Evolutionary conservation across 2,797 vertebrate genomes (phyloP).

Genomic region (Mus caroli): DNA sequence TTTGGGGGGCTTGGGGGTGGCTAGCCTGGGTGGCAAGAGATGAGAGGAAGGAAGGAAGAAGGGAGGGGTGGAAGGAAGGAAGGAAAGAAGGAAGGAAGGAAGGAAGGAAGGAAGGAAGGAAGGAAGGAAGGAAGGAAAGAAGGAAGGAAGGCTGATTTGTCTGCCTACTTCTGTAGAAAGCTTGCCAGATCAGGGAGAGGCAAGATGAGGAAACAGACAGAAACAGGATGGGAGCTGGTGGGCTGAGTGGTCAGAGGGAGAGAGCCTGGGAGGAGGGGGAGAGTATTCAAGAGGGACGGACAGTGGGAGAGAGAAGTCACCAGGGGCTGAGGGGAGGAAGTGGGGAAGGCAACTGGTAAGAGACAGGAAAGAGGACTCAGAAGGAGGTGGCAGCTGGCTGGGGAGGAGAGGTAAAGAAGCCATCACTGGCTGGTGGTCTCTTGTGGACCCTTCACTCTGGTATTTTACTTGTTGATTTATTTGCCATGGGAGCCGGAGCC

Average conservation of each 20-base stretch:
- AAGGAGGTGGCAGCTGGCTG: background rate
- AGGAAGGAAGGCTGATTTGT: background rate
- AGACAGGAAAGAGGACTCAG: background rate
- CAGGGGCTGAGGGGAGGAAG: background rate
- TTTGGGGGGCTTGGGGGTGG: background rate
- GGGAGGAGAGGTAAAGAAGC: background rate
- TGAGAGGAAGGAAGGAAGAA: background rate
- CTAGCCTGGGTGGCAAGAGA: background rate
- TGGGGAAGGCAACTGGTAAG: background rate
- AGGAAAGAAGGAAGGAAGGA: no score
- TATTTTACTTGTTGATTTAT: background rate
- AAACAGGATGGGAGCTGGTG: no score
- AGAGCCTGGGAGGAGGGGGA: background rate
- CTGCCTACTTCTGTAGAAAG: background rate
- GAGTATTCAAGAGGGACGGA: no score
- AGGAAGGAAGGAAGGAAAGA: rapidly evolving
- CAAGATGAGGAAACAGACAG: background rate
- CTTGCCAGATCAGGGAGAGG: no score
- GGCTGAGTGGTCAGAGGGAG: background rate
- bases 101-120: no score
- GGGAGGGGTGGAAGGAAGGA: background rate
- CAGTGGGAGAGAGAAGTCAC: background rate
- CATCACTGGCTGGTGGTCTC: background rate
- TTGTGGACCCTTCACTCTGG: background rate
- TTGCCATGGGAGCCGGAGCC: background rate